Conservation (phyloP, 2,888 invertebrate genomes). For the Beris chalybata region DNA sequence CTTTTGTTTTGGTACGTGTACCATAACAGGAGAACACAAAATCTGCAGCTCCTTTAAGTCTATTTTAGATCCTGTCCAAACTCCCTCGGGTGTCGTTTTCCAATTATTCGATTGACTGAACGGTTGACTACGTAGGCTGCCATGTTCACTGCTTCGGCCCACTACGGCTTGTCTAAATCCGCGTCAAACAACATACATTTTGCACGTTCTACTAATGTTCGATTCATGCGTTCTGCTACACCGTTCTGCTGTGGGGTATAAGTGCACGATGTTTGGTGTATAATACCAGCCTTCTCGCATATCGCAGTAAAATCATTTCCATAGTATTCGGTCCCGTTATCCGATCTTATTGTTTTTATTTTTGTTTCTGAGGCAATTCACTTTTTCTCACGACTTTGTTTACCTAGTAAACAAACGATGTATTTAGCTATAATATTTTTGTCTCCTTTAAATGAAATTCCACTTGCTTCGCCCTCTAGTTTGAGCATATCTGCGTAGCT, state of each 20-base stretch:
- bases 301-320: slow-evolving; percentile 38
- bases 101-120: too few species aligned
- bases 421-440: slow-evolving; percentile 24
- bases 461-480: slow-evolving; percentile 31
- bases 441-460: slow-evolving; percentile 4
- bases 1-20: too few species aligned
- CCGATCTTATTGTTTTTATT: slow-evolving; percentile 42
- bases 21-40: too few species aligned
- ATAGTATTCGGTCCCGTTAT: slow-evolving; percentile 43
- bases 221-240: slow-evolving; percentile 36
- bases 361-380: slow-evolving; percentile 42
- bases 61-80: too few species aligned
- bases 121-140: slow-evolving; percentile 3
- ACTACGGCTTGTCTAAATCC: slow-evolving; percentile 40
- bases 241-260: slow-evolving; percentile 42
- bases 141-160: slow-evolving; percentile 47
- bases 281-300: slow-evolving; percentile 42
- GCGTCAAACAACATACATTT: slow-evolving; percentile 42
- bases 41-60: too few species aligned
- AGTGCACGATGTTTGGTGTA: slow-evolving; percentile 42
- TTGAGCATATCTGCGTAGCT: slow-evolving; percentile 33
- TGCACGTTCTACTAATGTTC: slow-evolving; percentile 42
- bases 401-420: slow-evolving; percentile 40
- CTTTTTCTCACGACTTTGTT: slow-evolving; percentile 43
- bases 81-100: too few species aligned